phyloP scores from a whole-genome alignment of 2,113 vertebrate species.

The Marcusenius ussheri region DNA sequence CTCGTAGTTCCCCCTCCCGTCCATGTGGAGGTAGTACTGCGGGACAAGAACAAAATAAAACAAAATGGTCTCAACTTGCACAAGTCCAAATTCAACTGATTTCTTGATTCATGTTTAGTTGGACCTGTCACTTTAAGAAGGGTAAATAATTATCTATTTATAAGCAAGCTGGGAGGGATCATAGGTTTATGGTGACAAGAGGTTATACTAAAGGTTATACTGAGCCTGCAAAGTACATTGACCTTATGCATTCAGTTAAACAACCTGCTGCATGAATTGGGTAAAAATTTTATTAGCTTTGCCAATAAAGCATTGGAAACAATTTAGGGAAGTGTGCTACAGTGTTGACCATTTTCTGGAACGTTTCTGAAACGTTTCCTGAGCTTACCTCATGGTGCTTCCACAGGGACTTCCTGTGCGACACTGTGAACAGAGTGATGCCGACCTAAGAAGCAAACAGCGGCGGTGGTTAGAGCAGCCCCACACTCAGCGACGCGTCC shows the following conservation, averaged over 20 bases:
- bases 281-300: neutral
- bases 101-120: neutral
- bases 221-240: neutral
- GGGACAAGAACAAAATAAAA: conserved; percentile 3
- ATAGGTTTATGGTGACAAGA: neutral
- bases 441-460: conserved; percentile 70
- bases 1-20: conserved; percentile 90
- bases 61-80: neutral
- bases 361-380: neutral
- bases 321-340: neutral
- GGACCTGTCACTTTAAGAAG: neutral
- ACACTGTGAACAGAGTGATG: conserved; percentile 93
- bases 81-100: neutral
- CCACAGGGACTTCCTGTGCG: conserved; percentile 96
- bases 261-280: neutral
- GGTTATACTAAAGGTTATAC: neutral
- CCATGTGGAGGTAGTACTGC: conserved; percentile 94
- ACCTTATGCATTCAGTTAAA: neutral
- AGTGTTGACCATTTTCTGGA: neutral
- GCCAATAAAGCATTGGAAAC: neutral
- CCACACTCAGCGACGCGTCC: neutral
- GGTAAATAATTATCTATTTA: neutral
- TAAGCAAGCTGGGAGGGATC: neutral
- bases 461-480: neutral
- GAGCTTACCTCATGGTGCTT: conserved; percentile 81